phyloP scores from a whole-genome alignment of 2,113 vertebrate genomes.

The Hyaena hyaena region DNA sequence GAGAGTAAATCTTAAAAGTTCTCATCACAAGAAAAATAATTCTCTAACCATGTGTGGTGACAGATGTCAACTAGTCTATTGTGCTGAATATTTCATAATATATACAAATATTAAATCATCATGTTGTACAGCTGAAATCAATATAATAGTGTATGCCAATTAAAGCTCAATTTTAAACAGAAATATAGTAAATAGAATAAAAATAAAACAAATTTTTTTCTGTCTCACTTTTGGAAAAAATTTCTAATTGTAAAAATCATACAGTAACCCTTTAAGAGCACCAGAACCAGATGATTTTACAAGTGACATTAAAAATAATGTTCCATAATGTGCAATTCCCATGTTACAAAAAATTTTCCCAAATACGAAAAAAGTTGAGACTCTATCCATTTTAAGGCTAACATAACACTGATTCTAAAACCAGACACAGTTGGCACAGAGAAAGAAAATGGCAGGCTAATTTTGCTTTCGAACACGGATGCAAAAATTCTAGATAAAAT shows the following conservation, averaged over 20 bases:
- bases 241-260: conserved; percentile 29
- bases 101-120: not conserved
- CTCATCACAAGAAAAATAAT: not conserved
- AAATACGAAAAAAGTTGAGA: not conserved
- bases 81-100: not conserved
- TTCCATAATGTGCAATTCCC: not conserved
- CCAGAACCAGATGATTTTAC: not conserved
- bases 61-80: not conserved
- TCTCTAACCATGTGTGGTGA: not conserved
- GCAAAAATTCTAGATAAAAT: conserved; percentile 5
- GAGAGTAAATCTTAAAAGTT: not conserved
- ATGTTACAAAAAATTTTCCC: not conserved
- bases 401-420: not conserved
- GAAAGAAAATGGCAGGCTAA: not conserved
- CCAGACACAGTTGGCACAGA: not conserved
- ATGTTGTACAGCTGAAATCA: not conserved
- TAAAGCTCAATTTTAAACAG: not conserved
- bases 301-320: not conserved
- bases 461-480: not conserved
- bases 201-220: not conserved
- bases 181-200: not conserved
- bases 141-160: not conserved
- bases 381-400: not conserved
- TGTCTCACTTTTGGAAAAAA: not conserved
- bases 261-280: not conserved